A percentile compares a stretch with the other conserved stretches of the same genome.
Conservation (phyloP, 2,797 vertebrate genomes). For the Periparus ater region DNA sequence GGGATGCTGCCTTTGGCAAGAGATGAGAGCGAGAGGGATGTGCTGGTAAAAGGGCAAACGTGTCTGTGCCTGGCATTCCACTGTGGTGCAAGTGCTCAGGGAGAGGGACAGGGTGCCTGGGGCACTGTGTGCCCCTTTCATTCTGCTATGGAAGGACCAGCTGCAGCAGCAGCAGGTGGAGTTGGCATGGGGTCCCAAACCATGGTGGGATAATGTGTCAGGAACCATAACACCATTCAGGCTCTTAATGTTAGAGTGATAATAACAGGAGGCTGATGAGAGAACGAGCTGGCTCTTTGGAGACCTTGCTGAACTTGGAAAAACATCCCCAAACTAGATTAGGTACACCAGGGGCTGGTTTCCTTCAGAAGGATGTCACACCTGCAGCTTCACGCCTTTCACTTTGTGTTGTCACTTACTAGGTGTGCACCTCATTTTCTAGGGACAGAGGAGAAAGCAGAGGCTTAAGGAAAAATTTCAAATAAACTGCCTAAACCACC, state of each 20-base stretch:
- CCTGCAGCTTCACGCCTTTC: not conserved
- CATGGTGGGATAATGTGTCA: not conserved
- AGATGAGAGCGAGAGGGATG: not conserved
- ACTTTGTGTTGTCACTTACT: not conserved
- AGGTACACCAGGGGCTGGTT: not conserved
- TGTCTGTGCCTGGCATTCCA: not conserved
- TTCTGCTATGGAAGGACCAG: accelerated
- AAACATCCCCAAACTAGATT: not conserved
- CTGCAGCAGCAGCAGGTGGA: accelerated
- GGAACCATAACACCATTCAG: not conserved
- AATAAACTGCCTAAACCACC: not conserved
- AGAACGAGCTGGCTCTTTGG: not conserved
- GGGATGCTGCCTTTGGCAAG: conserved; percentile 7
- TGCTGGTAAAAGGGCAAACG: not conserved
- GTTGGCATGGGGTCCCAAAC: not conserved
- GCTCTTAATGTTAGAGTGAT: not conserved
- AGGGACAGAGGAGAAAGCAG: not conserved
- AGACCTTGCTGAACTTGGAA: not conserved
- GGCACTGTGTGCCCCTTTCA: accelerated
- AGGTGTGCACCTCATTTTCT: not conserved
- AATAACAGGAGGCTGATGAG: not conserved
- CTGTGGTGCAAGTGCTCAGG: not conserved
- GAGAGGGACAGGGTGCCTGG: not conserved
- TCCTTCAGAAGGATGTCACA: not conserved
- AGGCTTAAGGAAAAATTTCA: not conserved